Evolutionary conservation across 2,113 vertebrate species (phyloP).

Genomic region (Abramis brama): DNA sequence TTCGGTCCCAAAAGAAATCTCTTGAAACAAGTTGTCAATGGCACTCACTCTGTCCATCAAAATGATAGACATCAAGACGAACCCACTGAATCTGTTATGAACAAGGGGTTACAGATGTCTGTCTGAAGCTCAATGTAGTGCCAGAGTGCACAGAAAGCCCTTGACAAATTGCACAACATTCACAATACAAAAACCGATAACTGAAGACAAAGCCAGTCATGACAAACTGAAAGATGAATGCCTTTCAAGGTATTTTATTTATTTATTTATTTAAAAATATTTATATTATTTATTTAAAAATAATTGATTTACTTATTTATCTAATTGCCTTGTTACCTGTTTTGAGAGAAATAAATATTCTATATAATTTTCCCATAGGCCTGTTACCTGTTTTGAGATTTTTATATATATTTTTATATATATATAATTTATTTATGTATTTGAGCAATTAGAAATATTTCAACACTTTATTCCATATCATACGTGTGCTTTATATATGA

Average conservation of each 20-base stretch:
- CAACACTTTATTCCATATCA: too few species aligned
- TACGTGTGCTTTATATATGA: too few species aligned
- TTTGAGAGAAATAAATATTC: too few species aligned
- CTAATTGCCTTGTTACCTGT: too few species aligned
- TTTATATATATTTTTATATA: too few species aligned
- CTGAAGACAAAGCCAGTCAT: not conserved
- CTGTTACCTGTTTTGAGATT: too few species aligned
- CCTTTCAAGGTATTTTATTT: not conserved
- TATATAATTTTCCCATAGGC: too few species aligned
- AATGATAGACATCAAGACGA: conserved; percentile 28
- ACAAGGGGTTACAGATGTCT: conserved; percentile 2
- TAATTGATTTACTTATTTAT: too few species aligned
- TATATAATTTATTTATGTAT: too few species aligned
- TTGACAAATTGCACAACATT: not conserved
- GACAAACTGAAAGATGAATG: not conserved
- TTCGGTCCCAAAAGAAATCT: not conserved
- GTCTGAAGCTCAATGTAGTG: not conserved
- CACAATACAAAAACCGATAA: not conserved
- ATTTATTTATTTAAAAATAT: too few species aligned
- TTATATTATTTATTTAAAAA: too few species aligned
- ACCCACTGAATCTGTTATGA: conserved; percentile 1
- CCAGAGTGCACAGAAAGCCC: conserved; percentile 5
- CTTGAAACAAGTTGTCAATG: not conserved
- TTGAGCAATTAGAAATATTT: too few species aligned
- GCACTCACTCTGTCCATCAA: conserved; percentile 25